Conservation (phyloP, 2,113 vertebrate genomes). For the Epinephelus cyanopodus region DNA sequence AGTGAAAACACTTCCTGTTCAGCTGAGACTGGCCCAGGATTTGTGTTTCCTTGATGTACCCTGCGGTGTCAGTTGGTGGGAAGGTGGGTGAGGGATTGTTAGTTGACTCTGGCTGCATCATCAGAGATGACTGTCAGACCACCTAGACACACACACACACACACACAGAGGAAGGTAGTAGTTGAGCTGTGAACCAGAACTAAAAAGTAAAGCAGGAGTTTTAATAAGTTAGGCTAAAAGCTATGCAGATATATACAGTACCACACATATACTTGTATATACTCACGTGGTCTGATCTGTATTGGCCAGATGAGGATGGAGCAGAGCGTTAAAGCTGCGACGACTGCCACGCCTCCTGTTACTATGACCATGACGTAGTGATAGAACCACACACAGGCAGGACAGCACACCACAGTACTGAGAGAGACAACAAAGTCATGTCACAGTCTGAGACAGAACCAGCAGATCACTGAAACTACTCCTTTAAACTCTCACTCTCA, state of each 20-base stretch:
- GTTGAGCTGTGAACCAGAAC: not conserved
- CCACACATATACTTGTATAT: not conserved
- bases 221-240: too few relatives aligned
- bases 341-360: constrained; percentile 87
- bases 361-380: constrained; percentile 91
- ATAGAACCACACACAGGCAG: constrained; percentile 88
- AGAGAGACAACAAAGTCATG: not conserved
- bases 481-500: not conserved
- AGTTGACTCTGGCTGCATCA: constrained; percentile 36
- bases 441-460: not conserved
- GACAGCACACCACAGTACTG: constrained; percentile 88
- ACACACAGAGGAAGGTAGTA: not conserved
- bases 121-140: not conserved
- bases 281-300: constrained; percentile 87
- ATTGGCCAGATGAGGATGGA: constrained; percentile 93
- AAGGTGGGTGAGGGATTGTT: not conserved
- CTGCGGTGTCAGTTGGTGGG: too few relatives aligned
- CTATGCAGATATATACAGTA: too few relatives aligned
- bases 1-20: not conserved
- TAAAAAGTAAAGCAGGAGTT: not conserved
- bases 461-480: not conserved
- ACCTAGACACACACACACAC: constrained; percentile 35
- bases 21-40: not conserved
- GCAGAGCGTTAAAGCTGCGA: constrained; percentile 83
- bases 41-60: not conserved